A percentile compares a stretch with the other conserved stretches of the same genome.
These are phyloP conservation scores for Limnodromus scolopaceus DNA, from an alignment of 2,797 vertebrate species.

Conservation along the genomic window DNA sequence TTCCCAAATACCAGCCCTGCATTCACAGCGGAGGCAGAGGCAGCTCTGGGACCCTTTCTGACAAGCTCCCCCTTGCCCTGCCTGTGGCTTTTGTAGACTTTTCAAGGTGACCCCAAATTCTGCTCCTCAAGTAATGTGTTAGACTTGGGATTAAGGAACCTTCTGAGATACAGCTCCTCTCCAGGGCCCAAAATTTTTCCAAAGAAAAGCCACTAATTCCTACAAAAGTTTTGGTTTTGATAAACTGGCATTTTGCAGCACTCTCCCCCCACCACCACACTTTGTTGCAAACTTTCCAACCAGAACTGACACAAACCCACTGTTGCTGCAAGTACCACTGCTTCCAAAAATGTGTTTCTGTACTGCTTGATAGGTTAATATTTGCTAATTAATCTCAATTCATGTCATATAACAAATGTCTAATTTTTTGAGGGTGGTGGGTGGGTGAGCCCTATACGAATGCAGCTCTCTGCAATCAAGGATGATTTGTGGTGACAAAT, in stretches of 20 bases:
- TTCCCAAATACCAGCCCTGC: background rate
- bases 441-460: slow-evolving; percentile 75
- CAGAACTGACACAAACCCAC: slow-evolving; percentile 14
- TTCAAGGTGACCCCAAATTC: background rate
- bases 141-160: background rate
- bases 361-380: slow-evolving; percentile 80
- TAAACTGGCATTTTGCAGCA: slow-evolving; percentile 2
- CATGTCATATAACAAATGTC: slow-evolving; percentile 83
- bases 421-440: slow-evolving; percentile 74
- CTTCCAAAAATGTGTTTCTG: slow-evolving; percentile 76
- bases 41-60: background rate
- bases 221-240: background rate
- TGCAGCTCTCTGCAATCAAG: slow-evolving; percentile 78
- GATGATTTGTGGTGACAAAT: slow-evolving; percentile 82
- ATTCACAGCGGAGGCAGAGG: background rate
- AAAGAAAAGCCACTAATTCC: background rate
- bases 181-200: background rate
- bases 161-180: background rate
- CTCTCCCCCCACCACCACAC: background rate
- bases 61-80: fast-evolving
- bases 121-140: fast-evolving
- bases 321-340: slow-evolving; percentile 3
- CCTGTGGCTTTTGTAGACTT: background rate
- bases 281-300: slow-evolving; percentile 50
- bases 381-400: slow-evolving; percentile 83